Conservation (phyloP, 35 echinoderm and acorn worm species). For the Diadema setosum region DNA sequence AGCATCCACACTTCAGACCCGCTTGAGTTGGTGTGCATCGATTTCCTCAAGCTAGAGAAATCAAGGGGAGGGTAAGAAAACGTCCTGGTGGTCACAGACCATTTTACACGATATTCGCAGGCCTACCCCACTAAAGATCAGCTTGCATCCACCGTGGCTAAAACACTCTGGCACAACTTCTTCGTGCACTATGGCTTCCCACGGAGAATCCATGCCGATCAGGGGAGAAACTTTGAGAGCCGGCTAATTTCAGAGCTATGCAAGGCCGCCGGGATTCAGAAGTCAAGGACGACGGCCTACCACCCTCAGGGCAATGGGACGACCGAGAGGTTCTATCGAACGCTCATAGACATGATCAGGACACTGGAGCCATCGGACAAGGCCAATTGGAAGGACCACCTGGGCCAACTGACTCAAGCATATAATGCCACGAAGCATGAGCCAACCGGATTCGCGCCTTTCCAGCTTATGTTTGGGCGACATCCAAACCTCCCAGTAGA, state of each 20-base stretch:
- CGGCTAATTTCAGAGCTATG: slow-evolving; percentile 44
- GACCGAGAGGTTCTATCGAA: too few relatives aligned
- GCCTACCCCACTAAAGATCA: slow-evolving; percentile 67
- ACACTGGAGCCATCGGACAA: too few relatives aligned
- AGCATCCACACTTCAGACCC: not conserved
- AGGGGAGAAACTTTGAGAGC: slow-evolving; percentile 70
- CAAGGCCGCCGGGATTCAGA: not conserved
- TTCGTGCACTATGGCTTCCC: too few relatives aligned
- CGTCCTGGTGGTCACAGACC: slow-evolving; percentile 56
- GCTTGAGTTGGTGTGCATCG: slow-evolving; percentile 24
- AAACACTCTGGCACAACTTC: slow-evolving; percentile 40
- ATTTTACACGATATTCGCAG: slow-evolving; percentile 47
- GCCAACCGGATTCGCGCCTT: slow-evolving; percentile 37
- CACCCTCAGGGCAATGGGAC: slow-evolving; percentile 61
- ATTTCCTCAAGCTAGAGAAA: too few relatives aligned
- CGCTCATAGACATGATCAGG: too few relatives aligned
- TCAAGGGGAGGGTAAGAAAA: too few relatives aligned
- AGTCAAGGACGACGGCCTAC: slow-evolving; percentile 57
- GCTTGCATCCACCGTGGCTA: too few relatives aligned
- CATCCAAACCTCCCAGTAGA: slow-evolving; percentile 17
- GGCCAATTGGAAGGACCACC: slow-evolving; percentile 16
- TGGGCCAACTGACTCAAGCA: slow-evolving; percentile 20
- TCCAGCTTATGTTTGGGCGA: slow-evolving; percentile 47
- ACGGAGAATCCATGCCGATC: too few relatives aligned
- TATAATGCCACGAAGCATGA: slow-evolving; percentile 44